These are phyloP conservation scores for Drosophila pseudotakahashii DNA, from an alignment of 2,888 invertebrate species.

Conservation along the genomic window DNA sequence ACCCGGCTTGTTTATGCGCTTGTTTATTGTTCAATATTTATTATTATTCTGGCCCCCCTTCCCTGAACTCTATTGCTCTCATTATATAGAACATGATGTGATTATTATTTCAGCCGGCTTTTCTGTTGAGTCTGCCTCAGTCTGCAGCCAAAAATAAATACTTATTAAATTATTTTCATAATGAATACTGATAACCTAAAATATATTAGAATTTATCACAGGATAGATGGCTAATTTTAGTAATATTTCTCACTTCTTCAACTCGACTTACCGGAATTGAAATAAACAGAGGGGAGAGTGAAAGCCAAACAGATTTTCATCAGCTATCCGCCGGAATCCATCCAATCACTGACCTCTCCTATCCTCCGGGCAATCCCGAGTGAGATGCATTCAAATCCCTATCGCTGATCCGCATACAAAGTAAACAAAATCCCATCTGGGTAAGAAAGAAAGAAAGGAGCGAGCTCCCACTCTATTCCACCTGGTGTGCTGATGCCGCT, in stretches of 20 bases:
- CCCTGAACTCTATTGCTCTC: background rate
- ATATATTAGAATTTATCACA: too few relatives aligned
- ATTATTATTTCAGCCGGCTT: slow-evolving; percentile 33
- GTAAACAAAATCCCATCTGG: slow-evolving; percentile 44
- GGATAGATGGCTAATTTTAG: background rate
- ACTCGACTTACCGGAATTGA: slow-evolving; percentile 1
- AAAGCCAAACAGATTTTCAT: slow-evolving; percentile 24
- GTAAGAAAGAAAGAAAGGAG: background rate
- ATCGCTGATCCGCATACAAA: slow-evolving; percentile 40
- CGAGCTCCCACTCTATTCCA: slow-evolving; percentile 14
- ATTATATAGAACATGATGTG: slow-evolving; percentile 13
- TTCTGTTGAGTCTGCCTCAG: slow-evolving; percentile 4
- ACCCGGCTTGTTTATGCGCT: slow-evolving; percentile 41
- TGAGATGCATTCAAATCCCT: slow-evolving; percentile 58
- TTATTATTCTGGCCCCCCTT: slow-evolving; percentile 13
- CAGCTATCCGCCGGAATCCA: slow-evolving; percentile 8
- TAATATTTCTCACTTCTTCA: too few relatives aligned
- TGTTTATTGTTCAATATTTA: slow-evolving; percentile 44
- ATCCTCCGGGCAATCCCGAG: slow-evolving; percentile 17
- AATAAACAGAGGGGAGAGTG: slow-evolving; percentile 9
- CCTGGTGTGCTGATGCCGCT: slow-evolving; percentile 32
- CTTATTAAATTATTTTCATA: background rate
- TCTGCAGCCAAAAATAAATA: background rate
- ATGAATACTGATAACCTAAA: too few relatives aligned
- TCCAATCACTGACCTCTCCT: slow-evolving; percentile 35